Evolutionary conservation across 1,140 invertebrate genomes (phyloP), one percentile per base, ranked within the genome.

Genomic region (Drosophila teissieri): DNA sequence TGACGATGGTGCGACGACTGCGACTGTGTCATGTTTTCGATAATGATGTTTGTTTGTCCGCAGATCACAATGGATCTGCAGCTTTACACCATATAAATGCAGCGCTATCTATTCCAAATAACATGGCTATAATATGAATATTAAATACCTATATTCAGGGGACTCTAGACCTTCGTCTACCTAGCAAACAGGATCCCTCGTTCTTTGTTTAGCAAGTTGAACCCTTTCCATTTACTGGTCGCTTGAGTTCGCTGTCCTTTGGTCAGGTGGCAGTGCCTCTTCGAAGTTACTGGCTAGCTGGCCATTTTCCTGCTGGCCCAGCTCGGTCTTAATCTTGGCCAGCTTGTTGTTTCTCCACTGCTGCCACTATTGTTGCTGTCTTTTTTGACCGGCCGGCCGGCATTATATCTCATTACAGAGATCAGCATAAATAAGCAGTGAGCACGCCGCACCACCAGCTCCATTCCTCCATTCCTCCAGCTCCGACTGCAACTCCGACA

Each of bases 391-490:
- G 73, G 67, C 81, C 84, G 83, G 83, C 84, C 84, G 84, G 88
- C 86, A 88, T 88, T 83, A 88, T 90, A 90, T 90, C 88, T 90
- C 82, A 91, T 88, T 90, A 88, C 72, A 83, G 75, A 88, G 86
- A 90, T 90, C 86, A 90, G 79, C 83, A 90, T 90, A 91, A 90
- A 91, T 86, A 90, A 89, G 84, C 80, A 79, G 67, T 63, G 82
- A 81, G 84, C 78, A 79, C 63, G 83, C 61, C 68, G 78, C 79
- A 72, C 57, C 78, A 55, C 65, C 49, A 2, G 44, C 64, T 36
- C 36, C 0, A 36, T 27, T 27, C 15, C 58, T 37, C 19, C n/a
- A n/a, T n/a, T n/a, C n/a, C 19, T 19, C 27, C 24, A 7, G 42
- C 31, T 48, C 42, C 42, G n/a, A 36, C 19, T 11, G 12, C 62